Percentiles rank a stretch among this genome's conserved stretches.
Evolutionary conservation across 2,113 vertebrate genomes (phyloP).

Genomic region (Centrocercus urophasianus): DNA sequence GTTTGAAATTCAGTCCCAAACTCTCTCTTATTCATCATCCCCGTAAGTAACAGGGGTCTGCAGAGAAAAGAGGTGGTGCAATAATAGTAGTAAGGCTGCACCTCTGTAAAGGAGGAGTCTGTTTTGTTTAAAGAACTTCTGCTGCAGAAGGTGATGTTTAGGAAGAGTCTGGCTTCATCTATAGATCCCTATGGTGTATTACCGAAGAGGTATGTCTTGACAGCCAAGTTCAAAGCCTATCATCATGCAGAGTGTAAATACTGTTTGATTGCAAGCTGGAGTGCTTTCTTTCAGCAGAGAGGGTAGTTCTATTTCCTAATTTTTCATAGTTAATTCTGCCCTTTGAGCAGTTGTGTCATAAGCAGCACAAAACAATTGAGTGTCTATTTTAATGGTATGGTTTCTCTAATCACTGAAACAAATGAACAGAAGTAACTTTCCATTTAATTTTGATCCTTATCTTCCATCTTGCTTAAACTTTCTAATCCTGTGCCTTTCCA

Average conservation of each 20-base stretch:
- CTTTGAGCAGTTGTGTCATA: slow-evolving; percentile 9
- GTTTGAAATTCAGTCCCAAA: not conserved
- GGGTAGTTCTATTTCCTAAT: not conserved
- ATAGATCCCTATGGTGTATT: not conserved
- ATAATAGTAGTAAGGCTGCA: not conserved
- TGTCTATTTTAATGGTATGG: not conserved
- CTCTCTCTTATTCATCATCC: not conserved
- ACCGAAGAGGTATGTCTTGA: not conserved
- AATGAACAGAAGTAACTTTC: not conserved
- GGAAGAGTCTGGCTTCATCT: not conserved
- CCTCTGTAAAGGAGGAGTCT: not conserved
- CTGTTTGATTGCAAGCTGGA: not conserved
- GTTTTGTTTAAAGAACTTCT: not conserved
- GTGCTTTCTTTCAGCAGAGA: not conserved
- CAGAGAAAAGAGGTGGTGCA: not conserved
- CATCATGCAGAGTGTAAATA: not conserved
- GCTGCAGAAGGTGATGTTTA: not conserved
- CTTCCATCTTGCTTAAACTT: slow-evolving; percentile 43
- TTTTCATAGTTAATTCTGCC: not conserved
- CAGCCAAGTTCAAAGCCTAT: not conserved
- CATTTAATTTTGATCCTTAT: slow-evolving; percentile 44
- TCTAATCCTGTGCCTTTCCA: slow-evolving; percentile 22
- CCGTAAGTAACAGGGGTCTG: not conserved
- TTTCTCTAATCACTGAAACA: slow-evolving; percentile 51
- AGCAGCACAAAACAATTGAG: not conserved